Evolutionary conservation across 2,888 invertebrate genomes (phyloP).

Genomic region (Tetropium fuscum): DNA sequence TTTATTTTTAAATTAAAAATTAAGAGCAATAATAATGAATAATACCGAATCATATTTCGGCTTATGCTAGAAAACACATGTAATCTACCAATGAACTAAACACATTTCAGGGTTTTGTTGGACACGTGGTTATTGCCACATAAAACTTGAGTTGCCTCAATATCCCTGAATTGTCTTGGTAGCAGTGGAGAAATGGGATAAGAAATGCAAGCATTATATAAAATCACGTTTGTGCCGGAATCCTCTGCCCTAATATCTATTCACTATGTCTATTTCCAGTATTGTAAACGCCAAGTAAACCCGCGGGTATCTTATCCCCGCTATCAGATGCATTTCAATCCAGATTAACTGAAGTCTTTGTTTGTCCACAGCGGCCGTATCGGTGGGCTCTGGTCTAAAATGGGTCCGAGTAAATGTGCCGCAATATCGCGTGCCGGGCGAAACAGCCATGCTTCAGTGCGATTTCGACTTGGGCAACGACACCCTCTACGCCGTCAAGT

Average conservation of each 20-base stretch:
- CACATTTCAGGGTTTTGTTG: not conserved
- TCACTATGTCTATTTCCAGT: not conserved
- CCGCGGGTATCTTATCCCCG: not conserved
- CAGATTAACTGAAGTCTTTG: slow-evolving; percentile 15
- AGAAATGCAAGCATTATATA: too few species aligned
- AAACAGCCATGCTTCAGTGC: slow-evolving; percentile 62
- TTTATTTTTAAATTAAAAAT: too few species aligned
- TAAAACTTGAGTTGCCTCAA: too few species aligned
- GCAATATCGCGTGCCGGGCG: slow-evolving; percentile 63
- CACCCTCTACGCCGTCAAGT: slow-evolving; percentile 83
- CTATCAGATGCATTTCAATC: slow-evolving; percentile 4
- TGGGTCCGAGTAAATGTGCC: slow-evolving; percentile 65
- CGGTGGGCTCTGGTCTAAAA: slow-evolving; percentile 50
- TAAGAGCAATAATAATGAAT: too few species aligned
- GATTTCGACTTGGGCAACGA: slow-evolving; percentile 68
- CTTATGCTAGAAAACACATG: too few species aligned
- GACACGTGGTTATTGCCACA: too few species aligned
- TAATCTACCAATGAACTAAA: too few species aligned
- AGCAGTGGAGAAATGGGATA: too few species aligned
- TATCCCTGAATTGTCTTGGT: too few species aligned
- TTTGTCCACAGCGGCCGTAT: slow-evolving; percentile 21
- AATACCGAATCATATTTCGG: too few species aligned
- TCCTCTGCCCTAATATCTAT: not conserved
- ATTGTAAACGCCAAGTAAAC: not conserved
- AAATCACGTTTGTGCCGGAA: too few species aligned